Conservation (phyloP, 2,113 vertebrate genomes). For the Nettapus auritus region DNA sequence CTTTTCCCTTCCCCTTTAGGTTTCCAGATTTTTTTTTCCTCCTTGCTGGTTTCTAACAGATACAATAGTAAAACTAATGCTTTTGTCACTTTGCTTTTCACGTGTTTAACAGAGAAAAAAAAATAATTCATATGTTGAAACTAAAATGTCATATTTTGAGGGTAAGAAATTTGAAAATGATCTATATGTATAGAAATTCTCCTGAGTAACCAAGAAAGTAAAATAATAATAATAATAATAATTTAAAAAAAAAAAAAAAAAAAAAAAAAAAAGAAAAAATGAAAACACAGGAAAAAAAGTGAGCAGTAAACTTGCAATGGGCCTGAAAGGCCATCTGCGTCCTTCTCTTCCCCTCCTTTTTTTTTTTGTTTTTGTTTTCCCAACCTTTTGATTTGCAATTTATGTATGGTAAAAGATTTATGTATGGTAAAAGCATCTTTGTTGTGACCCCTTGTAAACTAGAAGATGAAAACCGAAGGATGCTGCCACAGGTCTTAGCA, state of each 20-base stretch:
- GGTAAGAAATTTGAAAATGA: background rate
- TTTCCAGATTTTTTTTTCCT: background rate
- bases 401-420: background rate
- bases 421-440: background rate
- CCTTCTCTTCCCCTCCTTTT: fast-evolving
- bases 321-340: background rate
- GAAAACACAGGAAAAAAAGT: background rate
- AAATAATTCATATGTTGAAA: background rate
- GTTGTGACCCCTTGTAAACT: background rate
- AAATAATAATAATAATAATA: background rate
- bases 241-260: background rate
- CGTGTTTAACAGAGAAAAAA: background rate
- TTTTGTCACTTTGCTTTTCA: background rate
- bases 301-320: background rate
- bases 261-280: background rate
- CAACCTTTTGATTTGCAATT: background rate
- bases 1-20: background rate
- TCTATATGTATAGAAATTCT: background rate
- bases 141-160: background rate
- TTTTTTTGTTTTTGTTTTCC: fast-evolving
- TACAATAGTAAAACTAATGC: background rate
- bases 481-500: background rate
- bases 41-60: background rate
- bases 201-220: background rate
- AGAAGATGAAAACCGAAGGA: background rate